Conservation (phyloP, 2,113 vertebrate species). For the Sinocyclocheilus grahami region DNA sequence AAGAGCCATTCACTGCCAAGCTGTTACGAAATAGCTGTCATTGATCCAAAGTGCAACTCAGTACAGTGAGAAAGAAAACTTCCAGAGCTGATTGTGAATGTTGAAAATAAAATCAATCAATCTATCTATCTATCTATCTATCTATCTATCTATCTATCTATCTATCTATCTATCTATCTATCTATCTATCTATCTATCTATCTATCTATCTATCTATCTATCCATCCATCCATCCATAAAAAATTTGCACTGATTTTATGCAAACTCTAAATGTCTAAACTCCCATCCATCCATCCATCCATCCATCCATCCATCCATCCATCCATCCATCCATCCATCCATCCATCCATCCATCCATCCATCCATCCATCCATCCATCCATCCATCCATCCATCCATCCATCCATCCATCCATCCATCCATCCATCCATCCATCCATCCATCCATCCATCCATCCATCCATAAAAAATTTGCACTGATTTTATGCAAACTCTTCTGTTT, state of each 20-base stretch:
- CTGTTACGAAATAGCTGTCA: slow-evolving; percentile 39
- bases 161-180: not conserved
- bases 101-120: no score
- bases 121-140: no score
- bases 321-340: not conserved
- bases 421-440: not conserved
- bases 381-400: not conserved
- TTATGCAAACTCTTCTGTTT: not conserved
- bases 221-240: no score
- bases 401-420: not conserved
- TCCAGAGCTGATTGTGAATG: not conserved
- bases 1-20: slow-evolving; percentile 7
- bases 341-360: no score
- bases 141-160: no score
- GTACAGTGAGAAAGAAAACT: not conserved
- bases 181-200: no score
- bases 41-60: slow-evolving; percentile 10
- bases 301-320: not conserved
- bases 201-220: no score
- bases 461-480: not conserved
- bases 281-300: no score
- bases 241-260: no score
- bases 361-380: no score
- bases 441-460: not conserved
- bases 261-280: no score